Percentiles rank a stretch among this genome's conserved stretches.
phyloP scores from a whole-genome alignment of 2,113 vertebrate genomes.

The Pelecanoides urinatrix region DNA sequence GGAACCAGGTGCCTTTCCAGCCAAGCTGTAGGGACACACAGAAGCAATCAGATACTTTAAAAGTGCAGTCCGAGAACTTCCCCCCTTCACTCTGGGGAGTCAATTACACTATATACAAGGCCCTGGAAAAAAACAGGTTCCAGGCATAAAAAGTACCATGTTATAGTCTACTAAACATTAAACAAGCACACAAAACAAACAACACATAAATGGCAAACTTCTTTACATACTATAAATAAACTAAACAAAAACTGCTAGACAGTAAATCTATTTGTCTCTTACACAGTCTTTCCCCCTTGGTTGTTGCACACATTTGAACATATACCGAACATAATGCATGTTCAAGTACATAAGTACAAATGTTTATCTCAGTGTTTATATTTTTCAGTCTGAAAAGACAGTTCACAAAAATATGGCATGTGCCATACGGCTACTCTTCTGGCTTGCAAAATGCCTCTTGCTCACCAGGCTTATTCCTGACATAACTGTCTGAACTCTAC shows the following conservation, averaged over 20 bases:
- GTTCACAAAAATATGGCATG: neutral
- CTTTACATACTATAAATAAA: neutral
- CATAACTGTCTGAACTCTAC: neutral
- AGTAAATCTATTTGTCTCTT: neutral
- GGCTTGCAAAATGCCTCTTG: neutral
- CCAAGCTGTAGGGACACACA: neutral
- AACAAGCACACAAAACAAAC: neutral
- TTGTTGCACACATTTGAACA: neutral
- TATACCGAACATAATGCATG: accelerated
- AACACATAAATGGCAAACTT: neutral
- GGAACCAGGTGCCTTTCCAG: neutral
- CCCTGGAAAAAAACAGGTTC: neutral
- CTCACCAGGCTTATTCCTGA: neutral
- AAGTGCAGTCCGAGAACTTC: neutral
- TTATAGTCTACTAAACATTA: neutral
- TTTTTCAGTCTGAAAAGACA: neutral
- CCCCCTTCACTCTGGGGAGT: neutral
- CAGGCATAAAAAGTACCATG: neutral
- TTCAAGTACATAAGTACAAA: neutral
- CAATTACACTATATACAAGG: neutral
- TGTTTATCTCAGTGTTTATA: neutral
- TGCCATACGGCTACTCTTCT: neutral
- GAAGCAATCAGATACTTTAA: neutral
- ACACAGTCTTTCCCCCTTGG: neutral
- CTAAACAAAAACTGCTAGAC: neutral